These are phyloP conservation scores for Alouatta palliata DNA, from an alignment of 2,113 vertebrate genomes.

Conservation along the genomic window DNA sequence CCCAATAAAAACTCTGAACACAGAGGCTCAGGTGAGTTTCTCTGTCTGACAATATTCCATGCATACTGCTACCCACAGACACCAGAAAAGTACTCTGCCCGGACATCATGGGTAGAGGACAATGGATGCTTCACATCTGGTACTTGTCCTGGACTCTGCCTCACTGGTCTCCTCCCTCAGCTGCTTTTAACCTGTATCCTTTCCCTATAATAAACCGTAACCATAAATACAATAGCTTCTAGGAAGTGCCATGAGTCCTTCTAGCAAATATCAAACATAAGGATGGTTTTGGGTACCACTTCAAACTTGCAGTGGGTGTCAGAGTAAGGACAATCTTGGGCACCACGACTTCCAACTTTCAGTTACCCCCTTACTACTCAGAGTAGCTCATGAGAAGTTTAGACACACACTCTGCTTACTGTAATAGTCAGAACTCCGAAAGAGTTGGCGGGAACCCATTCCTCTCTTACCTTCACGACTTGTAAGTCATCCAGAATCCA, in stretches of 20 bases:
- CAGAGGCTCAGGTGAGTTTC: not conserved
- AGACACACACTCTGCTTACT: not conserved
- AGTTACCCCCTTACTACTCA: not conserved
- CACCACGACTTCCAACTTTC: not conserved
- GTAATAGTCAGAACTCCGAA: fast-evolving
- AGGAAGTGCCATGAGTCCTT: not conserved
- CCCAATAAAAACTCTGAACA: not conserved
- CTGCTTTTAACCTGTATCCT: not conserved
- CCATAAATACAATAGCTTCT: fast-evolving
- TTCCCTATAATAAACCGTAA: not conserved
- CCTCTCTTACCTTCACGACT: not conserved
- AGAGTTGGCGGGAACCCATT: fast-evolving
- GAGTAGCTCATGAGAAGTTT: not conserved
- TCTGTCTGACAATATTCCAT: fast-evolving
- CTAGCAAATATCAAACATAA: not conserved
- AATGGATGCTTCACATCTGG: not conserved
- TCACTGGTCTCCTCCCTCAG: not conserved
- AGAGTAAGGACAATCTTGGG: not conserved
- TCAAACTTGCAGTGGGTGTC: not conserved
- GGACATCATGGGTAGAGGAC: fast-evolving
- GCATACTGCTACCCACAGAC: fast-evolving
- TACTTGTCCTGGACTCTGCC: not conserved
- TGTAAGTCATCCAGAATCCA: not conserved
- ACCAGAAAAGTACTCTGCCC: fast-evolving
- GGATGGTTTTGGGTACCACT: not conserved